Evolutionary conservation across 2,797 vertebrate genomes (phyloP).

Genomic region (Acanthopagrus latus): DNA sequence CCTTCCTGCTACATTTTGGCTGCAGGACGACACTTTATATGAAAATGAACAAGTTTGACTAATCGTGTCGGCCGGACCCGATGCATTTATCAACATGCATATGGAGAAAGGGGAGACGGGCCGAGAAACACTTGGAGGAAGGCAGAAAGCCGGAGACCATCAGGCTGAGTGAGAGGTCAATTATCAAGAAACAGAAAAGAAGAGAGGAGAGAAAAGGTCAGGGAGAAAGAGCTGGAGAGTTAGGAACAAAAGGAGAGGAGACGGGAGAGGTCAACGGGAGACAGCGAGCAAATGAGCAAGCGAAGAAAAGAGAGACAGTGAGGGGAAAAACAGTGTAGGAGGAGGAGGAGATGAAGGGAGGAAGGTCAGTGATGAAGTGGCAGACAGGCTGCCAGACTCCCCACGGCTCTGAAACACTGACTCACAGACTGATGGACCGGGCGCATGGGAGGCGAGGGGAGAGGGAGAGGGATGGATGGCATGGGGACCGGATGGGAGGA

Average conservation of each 20-base stretch:
- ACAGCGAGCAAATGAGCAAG: constrained; percentile 56
- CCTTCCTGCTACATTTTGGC: constrained; percentile 16
- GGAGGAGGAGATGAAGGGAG: constrained; percentile 57
- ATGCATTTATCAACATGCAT: constrained; percentile 35
- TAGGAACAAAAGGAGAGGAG: constrained; percentile 33
- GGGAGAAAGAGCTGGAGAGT: constrained; percentile 28
- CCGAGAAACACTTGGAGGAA: background rate
- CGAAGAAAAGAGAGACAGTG: constrained; percentile 36
- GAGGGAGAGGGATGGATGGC: constrained; percentile 26
- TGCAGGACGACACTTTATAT: constrained; percentile 35
- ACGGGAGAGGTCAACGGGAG: constrained; percentile 33
- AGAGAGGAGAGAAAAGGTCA: constrained; percentile 44
- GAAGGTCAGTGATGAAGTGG: constrained; percentile 75
- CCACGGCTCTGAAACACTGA: constrained; percentile 62
- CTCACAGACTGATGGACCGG: constrained; percentile 56
- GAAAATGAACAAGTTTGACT: constrained; percentile 55
- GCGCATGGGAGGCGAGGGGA: constrained; percentile 14
- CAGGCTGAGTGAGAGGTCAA: constrained; percentile 36
- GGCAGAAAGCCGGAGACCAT: constrained; percentile 2
- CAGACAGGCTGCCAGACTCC: constrained; percentile 68
- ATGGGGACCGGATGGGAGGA: background rate
- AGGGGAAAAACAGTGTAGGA: constrained; percentile 48
- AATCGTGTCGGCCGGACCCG: constrained; percentile 11
- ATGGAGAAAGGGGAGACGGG: background rate
- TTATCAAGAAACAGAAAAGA: constrained; percentile 25